Conservation (phyloP, 2,888 invertebrate genomes). For the Leptothorax acervorum region DNA sequence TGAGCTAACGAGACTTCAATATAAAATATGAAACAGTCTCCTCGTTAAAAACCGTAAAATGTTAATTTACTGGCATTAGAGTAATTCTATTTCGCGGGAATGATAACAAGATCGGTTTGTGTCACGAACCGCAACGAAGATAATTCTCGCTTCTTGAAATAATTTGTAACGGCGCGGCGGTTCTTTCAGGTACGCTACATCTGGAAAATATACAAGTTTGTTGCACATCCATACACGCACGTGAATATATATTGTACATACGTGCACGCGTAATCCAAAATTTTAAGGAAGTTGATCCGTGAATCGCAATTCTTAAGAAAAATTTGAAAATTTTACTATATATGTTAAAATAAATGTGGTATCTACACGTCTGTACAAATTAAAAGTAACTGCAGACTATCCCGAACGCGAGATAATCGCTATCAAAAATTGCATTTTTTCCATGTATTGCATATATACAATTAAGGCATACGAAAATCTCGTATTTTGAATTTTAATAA, state of each 20-base stretch:
- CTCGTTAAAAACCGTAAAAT: not conserved
- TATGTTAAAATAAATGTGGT: too few species aligned
- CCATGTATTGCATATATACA: too few species aligned
- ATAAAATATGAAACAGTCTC: not conserved
- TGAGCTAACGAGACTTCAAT: not conserved
- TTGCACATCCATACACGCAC: not conserved
- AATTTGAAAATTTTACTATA: too few species aligned
- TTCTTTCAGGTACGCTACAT: not conserved
- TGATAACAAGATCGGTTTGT: not conserved
- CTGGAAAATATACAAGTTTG: not conserved
- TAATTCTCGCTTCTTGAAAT: slow-evolving; percentile 21
- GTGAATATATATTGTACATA: not conserved
- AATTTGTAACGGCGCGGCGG: slow-evolving; percentile 4
- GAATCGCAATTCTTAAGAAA: too few species aligned
- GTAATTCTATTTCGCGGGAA: not conserved
- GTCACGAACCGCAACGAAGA: slow-evolving; percentile 7
- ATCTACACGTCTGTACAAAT: too few species aligned
- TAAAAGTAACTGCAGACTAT: too few species aligned
- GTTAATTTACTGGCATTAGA: slow-evolving; percentile 1
- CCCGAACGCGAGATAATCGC: too few species aligned
- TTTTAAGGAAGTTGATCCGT: not conserved
- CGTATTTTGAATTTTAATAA: too few species aligned
- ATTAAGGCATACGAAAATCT: too few species aligned
- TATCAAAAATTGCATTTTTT: too few species aligned
- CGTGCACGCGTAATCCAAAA: not conserved